Base-by-base conservation (phyloP, 1,140 invertebrate species). In the Orius insidiosus region DNA sequence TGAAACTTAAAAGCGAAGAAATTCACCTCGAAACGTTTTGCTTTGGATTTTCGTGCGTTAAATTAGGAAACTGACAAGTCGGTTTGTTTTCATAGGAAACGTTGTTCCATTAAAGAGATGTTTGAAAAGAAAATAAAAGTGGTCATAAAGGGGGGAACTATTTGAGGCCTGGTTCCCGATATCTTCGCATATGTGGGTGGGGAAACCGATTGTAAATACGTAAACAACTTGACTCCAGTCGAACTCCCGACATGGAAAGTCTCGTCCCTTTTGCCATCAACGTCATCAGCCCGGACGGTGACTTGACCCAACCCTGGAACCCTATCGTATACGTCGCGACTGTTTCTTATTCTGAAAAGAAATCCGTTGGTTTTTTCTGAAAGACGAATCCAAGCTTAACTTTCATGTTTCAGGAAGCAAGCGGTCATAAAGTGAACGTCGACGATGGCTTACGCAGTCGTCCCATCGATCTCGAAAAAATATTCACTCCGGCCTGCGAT, bases 401-500 rank as follows among this genome's bases (percentile, higher is more conserved):
- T n/a, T 19, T 24, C 52, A 64, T 33, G 57, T 66, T 39, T 54
- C 63, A 9, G 66, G 66, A 32, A 62, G 65, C 52, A 62, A 68
- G 56, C 62, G 67, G 55, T 31, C 43, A 56, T 56, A 58, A 53
- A 62, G 44, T 65, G 54, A 63, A 58, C 52, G 41, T 55, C 48
- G 41, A 55, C n/a, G 68, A 70, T 50, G 62, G 60, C 43, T 60
- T 64, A 43, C 55, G 60, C 38, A 58, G 59, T 30, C 70, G 69
- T 54, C 68, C 70, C 47, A 74, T 87, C 54, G 78, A 84, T 59
- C 68, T 87, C 54, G 78, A 85, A 58, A 85, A 87, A 62, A 74
- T 87, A 55, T 81, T 88, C 58, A 85, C 82, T 3, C 85, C 85
- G 32, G 81, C 83, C 11, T 68, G 72, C 8, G 80, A 87, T 68